Conservation (phyloP, 2,888 invertebrate genomes). For the Oligia strigilis region DNA sequence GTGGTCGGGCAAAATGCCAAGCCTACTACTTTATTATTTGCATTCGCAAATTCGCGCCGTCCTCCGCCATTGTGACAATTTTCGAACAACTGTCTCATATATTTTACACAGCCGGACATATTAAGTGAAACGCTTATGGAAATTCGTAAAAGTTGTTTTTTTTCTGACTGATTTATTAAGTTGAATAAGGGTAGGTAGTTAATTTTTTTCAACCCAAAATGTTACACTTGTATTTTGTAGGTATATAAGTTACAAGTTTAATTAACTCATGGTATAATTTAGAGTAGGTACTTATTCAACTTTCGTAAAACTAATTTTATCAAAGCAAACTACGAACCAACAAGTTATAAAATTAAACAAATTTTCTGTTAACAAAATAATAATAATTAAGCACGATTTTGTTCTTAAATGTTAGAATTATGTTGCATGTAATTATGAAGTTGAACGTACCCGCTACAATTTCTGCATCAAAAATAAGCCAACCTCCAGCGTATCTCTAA, state of each 20-base stretch:
- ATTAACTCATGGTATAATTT: background rate
- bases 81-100: slow-evolving; percentile 73
- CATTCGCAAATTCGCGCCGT: slow-evolving; percentile 73
- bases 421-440: background rate
- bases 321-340: background rate
- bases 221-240: background rate
- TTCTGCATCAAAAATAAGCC: slow-evolving; percentile 15
- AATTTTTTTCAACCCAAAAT: background rate
- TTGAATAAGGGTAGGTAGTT: background rate
- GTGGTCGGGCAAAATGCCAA: slow-evolving; percentile 65
- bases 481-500: slow-evolving; percentile 23
- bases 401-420: background rate
- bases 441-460: background rate
- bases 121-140: slow-evolving; percentile 51
- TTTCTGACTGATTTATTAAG: slow-evolving; percentile 39
- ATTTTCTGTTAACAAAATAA: background rate
- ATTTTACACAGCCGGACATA: slow-evolving; percentile 64
- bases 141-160: slow-evolving; percentile 24
- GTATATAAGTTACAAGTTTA: background rate
- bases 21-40: slow-evolving; percentile 68
- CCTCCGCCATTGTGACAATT: slow-evolving; percentile 66
- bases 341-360: background rate
- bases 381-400: background rate
- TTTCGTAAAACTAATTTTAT: background rate
- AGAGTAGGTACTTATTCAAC: background rate